These are phyloP conservation scores for Athene noctua DNA, from an alignment of 2,113 vertebrate species.

Conservation along the genomic window DNA sequence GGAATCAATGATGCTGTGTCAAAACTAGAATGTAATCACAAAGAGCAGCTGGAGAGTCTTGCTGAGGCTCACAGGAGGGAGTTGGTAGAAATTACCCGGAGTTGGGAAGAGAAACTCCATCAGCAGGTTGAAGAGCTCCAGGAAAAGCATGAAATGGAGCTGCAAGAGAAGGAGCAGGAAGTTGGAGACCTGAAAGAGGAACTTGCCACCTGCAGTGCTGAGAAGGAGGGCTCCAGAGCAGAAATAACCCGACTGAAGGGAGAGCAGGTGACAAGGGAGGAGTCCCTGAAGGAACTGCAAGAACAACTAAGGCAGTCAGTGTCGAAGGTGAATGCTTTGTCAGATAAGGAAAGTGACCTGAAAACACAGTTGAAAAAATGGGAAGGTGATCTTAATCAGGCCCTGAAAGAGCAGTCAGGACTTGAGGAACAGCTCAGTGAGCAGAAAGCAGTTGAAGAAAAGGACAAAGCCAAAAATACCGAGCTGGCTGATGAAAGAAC, in stretches of 20 bases:
- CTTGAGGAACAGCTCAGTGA: slow-evolving; percentile 79
- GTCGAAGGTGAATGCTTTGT: slow-evolving; percentile 70
- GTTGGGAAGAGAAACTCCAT: slow-evolving; percentile 80
- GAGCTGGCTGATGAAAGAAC: slow-evolving; percentile 69
- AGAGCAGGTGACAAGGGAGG: slow-evolving; percentile 74
- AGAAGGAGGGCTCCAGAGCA: slow-evolving; percentile 72
- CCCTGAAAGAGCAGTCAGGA: slow-evolving; percentile 75
- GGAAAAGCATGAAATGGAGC: slow-evolving; percentile 75
- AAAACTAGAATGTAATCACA: slow-evolving; percentile 87
- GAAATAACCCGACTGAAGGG: slow-evolving; percentile 79
- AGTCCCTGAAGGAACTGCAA: slow-evolving; percentile 80
- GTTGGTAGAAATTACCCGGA: slow-evolving; percentile 66
- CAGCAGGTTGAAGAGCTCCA: slow-evolving; percentile 82
- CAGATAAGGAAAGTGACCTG: slow-evolving; percentile 73
- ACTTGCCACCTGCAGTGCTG: slow-evolving; percentile 67
- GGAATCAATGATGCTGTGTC: slow-evolving; percentile 81
- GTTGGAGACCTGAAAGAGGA: slow-evolving; percentile 77
- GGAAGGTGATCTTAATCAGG: slow-evolving; percentile 78
- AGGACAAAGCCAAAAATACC: slow-evolving; percentile 70
- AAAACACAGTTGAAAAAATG: slow-evolving; percentile 80
- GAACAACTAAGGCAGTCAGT: slow-evolving; percentile 81
- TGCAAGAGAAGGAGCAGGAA: slow-evolving; percentile 85
- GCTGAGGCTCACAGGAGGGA: slow-evolving; percentile 73
- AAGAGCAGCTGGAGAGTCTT: slow-evolving; percentile 83
- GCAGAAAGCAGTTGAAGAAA: slow-evolving; percentile 69